Evolutionary conservation across 1,140 invertebrate genomes (phyloP), one percentile per base, ranked within the genome.

Genomic region (Drosophila suzukii): DNA sequence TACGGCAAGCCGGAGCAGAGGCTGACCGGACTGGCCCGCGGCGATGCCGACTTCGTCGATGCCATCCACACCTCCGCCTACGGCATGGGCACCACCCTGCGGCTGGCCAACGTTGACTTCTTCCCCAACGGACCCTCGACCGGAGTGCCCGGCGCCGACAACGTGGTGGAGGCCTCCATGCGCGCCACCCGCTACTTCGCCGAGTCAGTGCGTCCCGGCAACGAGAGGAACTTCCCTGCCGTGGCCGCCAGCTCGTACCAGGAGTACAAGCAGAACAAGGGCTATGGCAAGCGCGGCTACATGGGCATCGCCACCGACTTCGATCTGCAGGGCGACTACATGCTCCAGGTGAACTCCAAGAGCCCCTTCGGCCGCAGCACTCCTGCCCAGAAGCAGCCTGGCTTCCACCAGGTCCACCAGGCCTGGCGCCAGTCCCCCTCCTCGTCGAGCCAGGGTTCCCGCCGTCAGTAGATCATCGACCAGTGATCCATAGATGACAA

Each of bases 21-120:
- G 0, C 91, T 94, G 27, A 93, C 94, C 41, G 93, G 95, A 12
- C 65, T 95, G 7, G 92, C 93, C 53, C 80, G 84, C 7, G 89
- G 71, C 44, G 94, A 95, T 88, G 94, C 94, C 2, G 91, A 92
- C 24, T 95, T 94, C 51, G 94, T 95, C 0, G 96, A 97, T 78
- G 94, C 95, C 3, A 95, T 97, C 70, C 96, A 97, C 80, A 96
- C 96, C 0, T 96, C 96, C 72, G 95, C 94, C n/a, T 95, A 95
- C 1, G 94, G 95, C 39, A 94, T 96, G 83, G 96, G 96, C 2
- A 94, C 96, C 54, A 91, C 93, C 47, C 93, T 94, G 54, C 94
- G 94, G 24, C 92, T 94, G 75, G 96, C 96, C 24, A 93, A 96
- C 75, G 94, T 93, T 4, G 97, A 97, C 91, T 97, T 97, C 93